Base-by-base conservation (phyloP, 92 coral and sea anemone species). In the Zoanthus sociatus region DNA sequence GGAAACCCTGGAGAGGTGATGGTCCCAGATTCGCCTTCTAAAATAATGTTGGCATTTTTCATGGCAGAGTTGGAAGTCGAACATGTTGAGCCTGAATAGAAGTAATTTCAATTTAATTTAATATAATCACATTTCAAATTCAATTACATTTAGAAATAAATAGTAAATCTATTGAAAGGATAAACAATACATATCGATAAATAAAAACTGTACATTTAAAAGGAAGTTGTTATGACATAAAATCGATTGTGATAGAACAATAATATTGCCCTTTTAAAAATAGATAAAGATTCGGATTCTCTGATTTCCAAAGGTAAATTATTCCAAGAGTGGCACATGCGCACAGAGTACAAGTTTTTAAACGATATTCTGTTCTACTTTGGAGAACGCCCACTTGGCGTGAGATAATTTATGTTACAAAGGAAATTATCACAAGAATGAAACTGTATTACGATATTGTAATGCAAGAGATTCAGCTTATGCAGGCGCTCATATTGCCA, bases 1-100 rank as follows among this genome's bases (percentile, higher is more conserved):
- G 85, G 85, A 64, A 81, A 81, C 30, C 74, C 85, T 0, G 85
- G 85, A 64, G 85, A 81, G n/a, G 75, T 66, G 6, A 81, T 81
- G 61, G 70, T 81, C 5, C 85, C 85, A 17, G 64, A 81, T n/a
- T 44, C 71, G 9, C 45, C 17, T 10, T 21, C 21, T 30, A 81
- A 26, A 20, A 67, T 20, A 67, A 81, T 81, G 64, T 81, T 81
- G 14, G 47, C 50, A 33, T 81, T 81, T 20, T 81, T 37, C 0
- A 37, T 7, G 8, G 46, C 85, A 47, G 61, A 42, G 45, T 81
- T 81, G 48, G 85, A 81, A 33, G 70, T 81, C 30, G 85, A 81
- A 31, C 85, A 81, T 12, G 54, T 20, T 0, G 60, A 45, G 20
- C 85, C 85, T 81, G 17, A 14, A 48, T 26, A 17, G 82, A 54